phyloP scores from a whole-genome alignment of 2,113 vertebrate genomes.

The Dicaeum eximium region DNA sequence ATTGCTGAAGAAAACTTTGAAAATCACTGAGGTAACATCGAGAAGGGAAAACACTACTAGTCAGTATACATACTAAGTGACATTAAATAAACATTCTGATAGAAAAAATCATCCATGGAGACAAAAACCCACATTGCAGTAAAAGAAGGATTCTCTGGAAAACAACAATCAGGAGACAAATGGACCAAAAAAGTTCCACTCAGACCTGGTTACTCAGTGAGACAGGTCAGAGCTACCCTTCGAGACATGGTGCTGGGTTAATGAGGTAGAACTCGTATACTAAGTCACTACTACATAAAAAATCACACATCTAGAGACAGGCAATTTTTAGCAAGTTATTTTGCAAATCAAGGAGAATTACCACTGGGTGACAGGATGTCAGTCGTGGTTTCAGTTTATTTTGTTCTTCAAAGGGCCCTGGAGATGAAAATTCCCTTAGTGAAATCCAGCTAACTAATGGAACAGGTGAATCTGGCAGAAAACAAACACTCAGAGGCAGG shows the following conservation, averaged over 20 bases:
- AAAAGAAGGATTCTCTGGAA: background rate
- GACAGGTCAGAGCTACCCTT: background rate
- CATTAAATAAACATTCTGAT: background rate
- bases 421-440: background rate
- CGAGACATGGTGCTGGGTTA: background rate
- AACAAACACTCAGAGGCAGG: background rate
- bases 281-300: background rate
- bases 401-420: background rate
- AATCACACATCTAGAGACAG: background rate
- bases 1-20: background rate
- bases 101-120: background rate
- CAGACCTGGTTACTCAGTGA: background rate
- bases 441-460: background rate
- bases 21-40: background rate
- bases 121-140: background rate
- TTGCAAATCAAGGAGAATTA: background rate
- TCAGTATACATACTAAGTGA: background rate
- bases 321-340: background rate
- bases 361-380: background rate
- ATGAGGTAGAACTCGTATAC: background rate
- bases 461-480: background rate
- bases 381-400: background rate
- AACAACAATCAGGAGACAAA: background rate
- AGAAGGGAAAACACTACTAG: background rate
- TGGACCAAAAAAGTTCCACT: background rate